These are phyloP conservation scores for Chloroclystis v-ata DNA, from an alignment of 2,888 invertebrate species.

Conservation along the genomic window DNA sequence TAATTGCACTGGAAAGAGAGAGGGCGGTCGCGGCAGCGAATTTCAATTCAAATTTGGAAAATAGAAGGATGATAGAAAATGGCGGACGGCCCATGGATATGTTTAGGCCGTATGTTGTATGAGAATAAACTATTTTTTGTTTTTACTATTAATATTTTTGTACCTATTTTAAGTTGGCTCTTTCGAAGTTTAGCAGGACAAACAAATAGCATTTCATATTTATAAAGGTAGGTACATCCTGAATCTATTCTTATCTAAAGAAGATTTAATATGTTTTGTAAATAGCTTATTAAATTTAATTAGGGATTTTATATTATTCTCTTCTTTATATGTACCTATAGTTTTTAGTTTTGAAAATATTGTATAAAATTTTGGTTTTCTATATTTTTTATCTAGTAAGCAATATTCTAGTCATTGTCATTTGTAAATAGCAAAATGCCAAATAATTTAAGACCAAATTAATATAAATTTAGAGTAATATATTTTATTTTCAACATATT, in stretches of 20 bases:
- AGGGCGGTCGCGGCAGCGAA: slow-evolving; percentile 72
- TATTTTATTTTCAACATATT: too few relatives aligned
- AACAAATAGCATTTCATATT: too few relatives aligned
- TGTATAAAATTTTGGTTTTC: too few relatives aligned
- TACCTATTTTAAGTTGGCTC: neutral
- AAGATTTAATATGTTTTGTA: too few relatives aligned
- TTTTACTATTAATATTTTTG: neutral
- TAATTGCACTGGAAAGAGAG: slow-evolving; percentile 68
- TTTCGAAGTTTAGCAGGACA: too few relatives aligned
- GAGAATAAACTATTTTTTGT: slow-evolving; percentile 57
- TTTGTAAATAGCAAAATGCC: slow-evolving; percentile 1
- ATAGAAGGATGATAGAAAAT: slow-evolving; percentile 72
- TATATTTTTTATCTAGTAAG: too few relatives aligned
- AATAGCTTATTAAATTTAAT: too few relatives aligned
- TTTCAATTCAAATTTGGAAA: slow-evolving; percentile 74
- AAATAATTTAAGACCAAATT: slow-evolving; percentile 1
- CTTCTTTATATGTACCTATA: too few relatives aligned
- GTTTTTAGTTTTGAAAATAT: too few relatives aligned
- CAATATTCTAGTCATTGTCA: slow-evolving; percentile 13
- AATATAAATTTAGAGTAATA: neutral
- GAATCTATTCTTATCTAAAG: too few relatives aligned
- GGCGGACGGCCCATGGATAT: slow-evolving; percentile 65
- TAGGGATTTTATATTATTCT: too few relatives aligned
- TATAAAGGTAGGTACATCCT: too few relatives aligned
- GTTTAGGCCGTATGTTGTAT: slow-evolving; percentile 77